These are phyloP conservation scores for Synanceia verrucosa DNA, from an alignment of 2,797 vertebrate genomes.

Conservation along the genomic window DNA sequence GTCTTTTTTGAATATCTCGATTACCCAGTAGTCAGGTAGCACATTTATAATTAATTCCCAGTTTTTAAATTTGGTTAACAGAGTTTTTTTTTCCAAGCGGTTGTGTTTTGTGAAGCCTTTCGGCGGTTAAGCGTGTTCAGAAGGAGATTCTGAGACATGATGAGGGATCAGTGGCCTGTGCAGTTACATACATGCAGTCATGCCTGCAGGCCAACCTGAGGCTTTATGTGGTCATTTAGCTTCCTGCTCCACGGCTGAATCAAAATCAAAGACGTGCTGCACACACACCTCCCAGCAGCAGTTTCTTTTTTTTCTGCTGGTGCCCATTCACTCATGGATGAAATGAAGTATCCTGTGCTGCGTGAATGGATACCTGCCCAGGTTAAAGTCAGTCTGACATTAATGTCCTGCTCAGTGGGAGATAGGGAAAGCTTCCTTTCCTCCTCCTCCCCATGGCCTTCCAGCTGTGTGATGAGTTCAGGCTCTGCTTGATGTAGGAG, in stretches of 20 bases:
- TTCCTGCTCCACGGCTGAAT: constrained; percentile 38
- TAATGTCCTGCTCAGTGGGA: constrained; percentile 66
- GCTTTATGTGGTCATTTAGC: constrained; percentile 52
- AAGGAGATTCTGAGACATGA: constrained; percentile 12
- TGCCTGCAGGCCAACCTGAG: constrained; percentile 37
- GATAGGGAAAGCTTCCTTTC: constrained; percentile 38
- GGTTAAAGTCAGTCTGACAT: constrained; percentile 72
- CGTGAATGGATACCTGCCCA: constrained; percentile 76
- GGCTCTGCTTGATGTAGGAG: neutral
- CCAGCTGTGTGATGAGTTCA: neutral
- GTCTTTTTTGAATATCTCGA: constrained; percentile 13
- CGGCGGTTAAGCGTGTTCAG: constrained; percentile 9
- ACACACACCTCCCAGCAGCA: constrained; percentile 1
- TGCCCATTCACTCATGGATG: constrained; percentile 78
- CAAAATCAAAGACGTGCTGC: constrained; percentile 65
- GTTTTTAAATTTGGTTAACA: constrained; percentile 13
- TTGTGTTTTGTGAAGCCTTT: constrained; percentile 11
- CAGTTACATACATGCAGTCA: constrained; percentile 23
- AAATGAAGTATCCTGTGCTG: constrained; percentile 78
- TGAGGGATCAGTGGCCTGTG: constrained; percentile 16
- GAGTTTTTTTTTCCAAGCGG: constrained; percentile 19
- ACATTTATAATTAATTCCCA: constrained; percentile 5
- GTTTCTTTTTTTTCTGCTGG: constrained; percentile 45
- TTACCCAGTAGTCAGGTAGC: constrained; percentile 1
- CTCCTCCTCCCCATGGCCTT: constrained; percentile 20